These are phyloP conservation scores for Pteromalus puparum DNA, from an alignment of 1,140 invertebrate genomes.

Conservation along the genomic window DNA sequence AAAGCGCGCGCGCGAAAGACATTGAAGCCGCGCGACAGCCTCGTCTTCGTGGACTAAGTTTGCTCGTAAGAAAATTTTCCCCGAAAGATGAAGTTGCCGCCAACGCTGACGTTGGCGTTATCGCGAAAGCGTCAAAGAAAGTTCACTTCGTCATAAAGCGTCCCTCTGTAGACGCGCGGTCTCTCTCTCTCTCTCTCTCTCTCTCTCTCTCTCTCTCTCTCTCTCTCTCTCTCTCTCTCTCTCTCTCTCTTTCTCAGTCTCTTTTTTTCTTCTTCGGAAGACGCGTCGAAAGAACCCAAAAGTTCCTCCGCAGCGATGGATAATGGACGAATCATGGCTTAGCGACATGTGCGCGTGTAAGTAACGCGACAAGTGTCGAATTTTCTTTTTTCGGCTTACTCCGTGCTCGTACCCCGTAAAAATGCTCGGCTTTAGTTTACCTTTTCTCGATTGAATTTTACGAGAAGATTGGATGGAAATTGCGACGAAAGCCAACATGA, in stretches of 20 bases:
- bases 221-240: too few relatives aligned
- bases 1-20: conserved; percentile 17
- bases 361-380: too few relatives aligned
- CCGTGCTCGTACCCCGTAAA: too few relatives aligned
- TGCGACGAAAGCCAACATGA: too few relatives aligned
- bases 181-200: background rate
- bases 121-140: conserved; percentile 55
- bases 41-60: conserved; percentile 16
- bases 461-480: background rate
- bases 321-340: conserved; percentile 55
- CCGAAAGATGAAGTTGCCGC: conserved; percentile 28
- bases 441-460: background rate
- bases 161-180: background rate
- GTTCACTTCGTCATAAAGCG: conserved; percentile 53
- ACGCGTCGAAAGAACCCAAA: background rate
- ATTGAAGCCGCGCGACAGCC: background rate
- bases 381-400: too few relatives aligned
- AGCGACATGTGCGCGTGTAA: background rate
- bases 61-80: conserved; percentile 40
- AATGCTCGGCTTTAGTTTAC: too few relatives aligned
- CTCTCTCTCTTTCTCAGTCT: background rate
- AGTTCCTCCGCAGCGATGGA: background rate
- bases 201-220: conserved; percentile 2
- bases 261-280: background rate
- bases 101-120: conserved; percentile 35